phyloP scores from a whole-genome alignment of 2,797 vertebrate genomes.

The Xenentodon cancila region DNA sequence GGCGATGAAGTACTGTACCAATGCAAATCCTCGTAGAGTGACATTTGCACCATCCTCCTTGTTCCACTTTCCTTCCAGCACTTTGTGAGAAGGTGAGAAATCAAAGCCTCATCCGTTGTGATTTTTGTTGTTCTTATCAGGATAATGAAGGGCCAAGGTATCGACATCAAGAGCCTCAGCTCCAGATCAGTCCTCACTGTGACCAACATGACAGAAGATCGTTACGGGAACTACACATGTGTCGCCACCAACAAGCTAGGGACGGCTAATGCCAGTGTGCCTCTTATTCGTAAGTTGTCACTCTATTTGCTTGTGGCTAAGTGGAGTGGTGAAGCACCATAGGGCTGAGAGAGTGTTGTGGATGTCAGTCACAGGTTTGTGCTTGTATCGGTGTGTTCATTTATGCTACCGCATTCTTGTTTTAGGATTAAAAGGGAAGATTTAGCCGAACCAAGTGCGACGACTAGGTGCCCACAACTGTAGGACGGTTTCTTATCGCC shows the following conservation, averaged over 20 bases:
- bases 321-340: conserved; percentile 44
- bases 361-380: conserved; percentile 21
- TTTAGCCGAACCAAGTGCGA: conserved; percentile 17
- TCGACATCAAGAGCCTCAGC: conserved; percentile 95
- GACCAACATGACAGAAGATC: conserved; percentile 98
- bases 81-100: conserved; percentile 25
- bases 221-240: conserved; percentile 99
- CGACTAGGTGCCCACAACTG: conserved; percentile 10
- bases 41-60: conserved; percentile 44
- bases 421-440: background rate
- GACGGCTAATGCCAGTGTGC: conserved; percentile 93
- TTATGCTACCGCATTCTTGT: conserved; percentile 19
- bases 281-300: conserved; percentile 95
- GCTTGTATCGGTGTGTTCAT: conserved; percentile 12
- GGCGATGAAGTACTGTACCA: conserved; percentile 46
- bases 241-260: conserved; percentile 97
- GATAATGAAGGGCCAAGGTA: conserved; percentile 95
- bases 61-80: conserved; percentile 1
- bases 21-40: conserved; percentile 52
- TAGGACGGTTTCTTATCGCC: conserved; percentile 9
- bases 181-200: conserved; percentile 97
- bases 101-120: conserved; percentile 35
- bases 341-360: conserved; percentile 35
- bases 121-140: conserved; percentile 75
- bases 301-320: conserved; percentile 55